These are phyloP conservation scores for Hypsibius dujardini DNA, from an alignment of 1,140 invertebrate genomes.

Conservation along the genomic window DNA sequence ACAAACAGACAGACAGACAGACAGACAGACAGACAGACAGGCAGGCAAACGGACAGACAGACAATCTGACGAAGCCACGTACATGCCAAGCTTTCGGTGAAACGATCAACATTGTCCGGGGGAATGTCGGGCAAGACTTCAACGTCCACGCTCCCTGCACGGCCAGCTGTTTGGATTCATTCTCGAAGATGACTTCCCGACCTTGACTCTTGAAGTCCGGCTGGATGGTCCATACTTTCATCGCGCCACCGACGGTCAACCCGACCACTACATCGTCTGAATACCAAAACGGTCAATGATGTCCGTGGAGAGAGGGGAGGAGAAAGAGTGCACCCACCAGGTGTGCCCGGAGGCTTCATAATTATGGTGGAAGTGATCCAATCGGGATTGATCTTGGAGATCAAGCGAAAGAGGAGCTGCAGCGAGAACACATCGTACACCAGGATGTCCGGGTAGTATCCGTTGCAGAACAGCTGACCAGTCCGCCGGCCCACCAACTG, in stretches of 20 bases:
- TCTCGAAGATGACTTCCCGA: constrained; percentile 52
- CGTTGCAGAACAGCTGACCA: constrained; percentile 70
- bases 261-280: constrained; percentile 88
- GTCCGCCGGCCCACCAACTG: constrained; percentile 59
- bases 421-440: constrained; percentile 90
- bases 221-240: constrained; percentile 77
- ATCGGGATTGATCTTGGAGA: constrained; percentile 84
- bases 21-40: too few relatives aligned
- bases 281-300: constrained; percentile 23
- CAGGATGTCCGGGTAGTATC: constrained; percentile 91
- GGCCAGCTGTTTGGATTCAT: constrained; percentile 90
- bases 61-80: constrained; percentile 22
- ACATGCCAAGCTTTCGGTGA: constrained; percentile 96
- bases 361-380: constrained; percentile 94
- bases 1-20: too few relatives aligned
- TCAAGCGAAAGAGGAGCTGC: constrained; percentile 74
- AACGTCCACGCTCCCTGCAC: constrained; percentile 79
- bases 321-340: constrained; percentile 27
- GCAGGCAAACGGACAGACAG: constrained; percentile 13
- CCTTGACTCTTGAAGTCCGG: constrained; percentile 7
- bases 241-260: constrained; percentile 82
- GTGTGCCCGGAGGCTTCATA: constrained; percentile 49
- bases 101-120: constrained; percentile 84
- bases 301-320: neutral
- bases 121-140: constrained; percentile 83